These are phyloP conservation scores for Variabilichromis moorii DNA, from an alignment of 2,113 vertebrate species.

Conservation along the genomic window DNA sequence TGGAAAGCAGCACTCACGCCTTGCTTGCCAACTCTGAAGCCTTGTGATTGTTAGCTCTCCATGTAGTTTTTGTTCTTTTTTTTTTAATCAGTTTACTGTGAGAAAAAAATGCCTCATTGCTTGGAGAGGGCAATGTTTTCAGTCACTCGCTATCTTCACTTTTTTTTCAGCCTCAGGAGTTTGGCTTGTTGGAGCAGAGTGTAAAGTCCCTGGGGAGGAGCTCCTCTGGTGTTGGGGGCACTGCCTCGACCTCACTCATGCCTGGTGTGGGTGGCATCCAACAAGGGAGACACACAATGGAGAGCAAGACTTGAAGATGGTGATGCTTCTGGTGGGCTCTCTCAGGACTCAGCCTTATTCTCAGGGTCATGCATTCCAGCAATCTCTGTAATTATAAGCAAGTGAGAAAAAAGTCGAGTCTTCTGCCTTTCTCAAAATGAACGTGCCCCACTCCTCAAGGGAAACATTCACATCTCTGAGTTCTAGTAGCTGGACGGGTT, in stretches of 20 bases:
- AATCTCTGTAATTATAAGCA: slow-evolving; percentile 74
- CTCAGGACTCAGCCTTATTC: slow-evolving; percentile 70
- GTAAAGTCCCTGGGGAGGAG: slow-evolving; percentile 38
- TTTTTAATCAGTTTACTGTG: slow-evolving; percentile 51
- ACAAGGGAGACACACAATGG: slow-evolving; percentile 53
- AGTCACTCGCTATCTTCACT: slow-evolving; percentile 49
- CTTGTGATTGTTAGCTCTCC: slow-evolving; percentile 41
- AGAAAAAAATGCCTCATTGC: slow-evolving; percentile 30
- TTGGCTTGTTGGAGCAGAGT: slow-evolving; percentile 62
- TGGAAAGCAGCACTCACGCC: slow-evolving; percentile 40
- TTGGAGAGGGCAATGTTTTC: slow-evolving; percentile 54
- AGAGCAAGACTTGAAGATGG: slow-evolving; percentile 58
- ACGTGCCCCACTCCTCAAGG: slow-evolving; percentile 62
- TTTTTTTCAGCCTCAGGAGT: slow-evolving; percentile 62
- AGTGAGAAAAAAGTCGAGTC: slow-evolving; percentile 56
- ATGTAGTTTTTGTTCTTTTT: slow-evolving; percentile 57
- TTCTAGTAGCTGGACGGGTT: slow-evolving; percentile 71
- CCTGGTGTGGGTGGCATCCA: slow-evolving; percentile 70
- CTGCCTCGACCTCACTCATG: slow-evolving; percentile 66
- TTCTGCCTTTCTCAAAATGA: slow-evolving; percentile 70
- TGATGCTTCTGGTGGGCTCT: slow-evolving; percentile 66
- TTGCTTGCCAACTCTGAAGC: slow-evolving; percentile 45
- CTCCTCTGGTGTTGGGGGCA: slow-evolving; percentile 64
- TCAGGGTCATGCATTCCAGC: slow-evolving; percentile 74
- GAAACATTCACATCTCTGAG: slow-evolving; percentile 71